Evolutionary conservation across 2,888 invertebrate genomes (phyloP).

Genomic region (Tyria jacobaeae): DNA sequence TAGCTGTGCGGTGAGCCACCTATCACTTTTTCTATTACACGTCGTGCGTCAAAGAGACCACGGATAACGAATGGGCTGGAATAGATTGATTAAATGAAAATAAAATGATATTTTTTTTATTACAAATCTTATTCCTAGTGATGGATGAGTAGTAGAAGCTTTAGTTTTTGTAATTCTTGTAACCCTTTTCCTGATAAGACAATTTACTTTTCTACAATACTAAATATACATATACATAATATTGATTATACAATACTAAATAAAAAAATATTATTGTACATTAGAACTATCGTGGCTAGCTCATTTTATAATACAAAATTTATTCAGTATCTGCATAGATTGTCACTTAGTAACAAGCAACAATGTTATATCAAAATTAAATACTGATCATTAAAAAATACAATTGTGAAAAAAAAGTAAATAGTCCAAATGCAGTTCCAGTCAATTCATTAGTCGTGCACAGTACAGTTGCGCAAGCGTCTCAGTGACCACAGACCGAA

Average conservation of each 20-base stretch:
- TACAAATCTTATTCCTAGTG: not conserved
- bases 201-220: too few species aligned
- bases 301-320: too few species aligned
- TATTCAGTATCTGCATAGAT: not conserved
- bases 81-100: not conserved
- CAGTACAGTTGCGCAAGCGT: constrained; percentile 83
- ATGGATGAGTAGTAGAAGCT: too few species aligned
- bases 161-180: too few species aligned
- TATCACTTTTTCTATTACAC: constrained; percentile 83
- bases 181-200: too few species aligned
- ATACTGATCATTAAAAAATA: not conserved
- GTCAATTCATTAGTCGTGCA: constrained; percentile 53
- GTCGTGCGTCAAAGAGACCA: constrained; percentile 50
- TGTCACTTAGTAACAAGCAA: not conserved
- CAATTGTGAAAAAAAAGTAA: constrained; percentile 16
- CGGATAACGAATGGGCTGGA: constrained; percentile 31
- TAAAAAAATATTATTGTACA: too few species aligned
- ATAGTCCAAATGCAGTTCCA: constrained; percentile 28
- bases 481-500: constrained; percentile 83
- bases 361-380: not conserved
- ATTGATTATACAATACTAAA: too few species aligned
- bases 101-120: not conserved
- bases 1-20: constrained; percentile 74
- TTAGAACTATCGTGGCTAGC: too few species aligned
- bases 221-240: too few species aligned